phyloP scores from a whole-genome alignment of 2,888 invertebrate genomes.

The Alcis repandata region DNA sequence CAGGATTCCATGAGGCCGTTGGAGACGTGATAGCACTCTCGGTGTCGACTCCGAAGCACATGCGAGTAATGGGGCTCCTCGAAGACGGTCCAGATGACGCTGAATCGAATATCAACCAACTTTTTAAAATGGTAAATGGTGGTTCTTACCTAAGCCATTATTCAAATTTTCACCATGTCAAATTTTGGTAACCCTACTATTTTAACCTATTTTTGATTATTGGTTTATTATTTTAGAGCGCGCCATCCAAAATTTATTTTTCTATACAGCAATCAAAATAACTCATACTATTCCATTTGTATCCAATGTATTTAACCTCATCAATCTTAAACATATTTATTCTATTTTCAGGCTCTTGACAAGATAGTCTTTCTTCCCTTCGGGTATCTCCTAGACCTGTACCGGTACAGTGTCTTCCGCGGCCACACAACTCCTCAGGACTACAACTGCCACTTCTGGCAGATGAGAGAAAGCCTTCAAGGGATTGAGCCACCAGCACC shows the following conservation, averaged over 20 bases:
- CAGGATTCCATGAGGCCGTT: conserved; percentile 91
- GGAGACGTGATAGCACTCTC: conserved; percentile 91
- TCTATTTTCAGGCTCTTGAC: conserved; percentile 86
- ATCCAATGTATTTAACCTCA: no score
- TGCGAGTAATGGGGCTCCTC: conserved; percentile 89
- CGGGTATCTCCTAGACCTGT: conserved; percentile 89
- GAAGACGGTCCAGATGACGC: conserved; percentile 87
- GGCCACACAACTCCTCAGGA: conserved; percentile 86
- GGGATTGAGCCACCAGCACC: conserved; percentile 88
- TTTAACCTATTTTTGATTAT: no score
- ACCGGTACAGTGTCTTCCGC: conserved; percentile 89
- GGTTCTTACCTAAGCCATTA: no score
- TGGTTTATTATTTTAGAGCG: no score
- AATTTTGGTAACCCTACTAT: no score
- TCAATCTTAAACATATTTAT: background rate
- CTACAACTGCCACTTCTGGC: conserved; percentile 90
- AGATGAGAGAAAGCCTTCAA: conserved; percentile 86
- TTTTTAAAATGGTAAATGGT: conserved; percentile 87
- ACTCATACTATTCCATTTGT: no score
- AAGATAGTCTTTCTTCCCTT: conserved; percentile 91
- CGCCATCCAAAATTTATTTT: no score
- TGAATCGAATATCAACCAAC: conserved; percentile 88
- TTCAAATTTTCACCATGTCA: no score
- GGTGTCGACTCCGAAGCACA: conserved; percentile 89
- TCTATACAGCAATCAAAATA: no score